These are phyloP conservation scores for Orchestes rusci DNA, from an alignment of 2,888 invertebrate species.

Conservation along the genomic window DNA sequence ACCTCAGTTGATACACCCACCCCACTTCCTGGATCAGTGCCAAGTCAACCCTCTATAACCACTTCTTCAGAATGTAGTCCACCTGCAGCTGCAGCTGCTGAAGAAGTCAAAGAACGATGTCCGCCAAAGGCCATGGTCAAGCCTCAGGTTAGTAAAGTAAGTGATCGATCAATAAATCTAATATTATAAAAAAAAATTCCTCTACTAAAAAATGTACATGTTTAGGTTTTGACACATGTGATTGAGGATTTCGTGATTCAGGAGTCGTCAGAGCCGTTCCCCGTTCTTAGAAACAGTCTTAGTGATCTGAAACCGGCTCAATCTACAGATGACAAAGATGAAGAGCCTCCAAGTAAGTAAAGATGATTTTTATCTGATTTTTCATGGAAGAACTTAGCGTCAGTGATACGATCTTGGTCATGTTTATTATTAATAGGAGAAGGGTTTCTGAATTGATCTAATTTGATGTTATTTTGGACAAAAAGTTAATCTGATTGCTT, in stretches of 20 bases:
- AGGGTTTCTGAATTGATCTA: too few species aligned
- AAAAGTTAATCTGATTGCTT: too few species aligned
- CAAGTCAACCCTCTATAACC: constrained; percentile 30
- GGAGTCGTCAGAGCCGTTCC: constrained; percentile 87
- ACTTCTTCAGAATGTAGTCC: constrained; percentile 33
- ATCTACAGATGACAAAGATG: constrained; percentile 53
- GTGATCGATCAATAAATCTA: background rate
- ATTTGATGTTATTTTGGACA: too few species aligned
- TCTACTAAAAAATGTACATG: background rate
- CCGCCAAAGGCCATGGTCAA: constrained; percentile 89
- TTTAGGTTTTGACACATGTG: constrained; percentile 87
- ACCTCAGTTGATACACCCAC: constrained; percentile 29
- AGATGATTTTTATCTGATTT: background rate
- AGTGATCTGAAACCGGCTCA: constrained; percentile 40
- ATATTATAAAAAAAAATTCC: background rate
- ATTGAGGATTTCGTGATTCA: constrained; percentile 96
- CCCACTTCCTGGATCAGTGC: constrained; percentile 4
- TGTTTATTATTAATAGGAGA: too few species aligned
- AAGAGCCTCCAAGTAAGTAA: constrained; percentile 73
- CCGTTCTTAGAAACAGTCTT: constrained; percentile 54
- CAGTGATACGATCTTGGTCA: too few species aligned
- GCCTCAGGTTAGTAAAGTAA: constrained; percentile 53
- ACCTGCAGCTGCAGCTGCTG: constrained; percentile 40
- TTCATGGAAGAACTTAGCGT: background rate
- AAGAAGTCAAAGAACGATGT: constrained; percentile 46